Evolutionary conservation across 2,888 invertebrate species (phyloP).

Genomic region (Acronicta alni): DNA sequence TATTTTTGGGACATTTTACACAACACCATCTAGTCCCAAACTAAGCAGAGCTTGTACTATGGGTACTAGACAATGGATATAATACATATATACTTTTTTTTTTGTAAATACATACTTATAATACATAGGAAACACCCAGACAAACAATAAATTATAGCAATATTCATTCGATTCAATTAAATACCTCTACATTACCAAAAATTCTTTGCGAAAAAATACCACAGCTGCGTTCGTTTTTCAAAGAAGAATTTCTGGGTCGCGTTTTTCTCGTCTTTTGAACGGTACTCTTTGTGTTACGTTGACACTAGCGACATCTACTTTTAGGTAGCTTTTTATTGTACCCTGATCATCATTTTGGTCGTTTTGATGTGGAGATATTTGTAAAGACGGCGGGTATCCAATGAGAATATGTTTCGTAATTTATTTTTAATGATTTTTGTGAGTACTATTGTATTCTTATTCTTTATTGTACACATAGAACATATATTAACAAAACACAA

Average conservation of each 20-base stretch:
- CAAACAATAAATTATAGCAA: too few species aligned
- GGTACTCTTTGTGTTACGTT: constrained; percentile 44
- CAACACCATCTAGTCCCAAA: too few species aligned
- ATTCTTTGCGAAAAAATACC: constrained; percentile 15
- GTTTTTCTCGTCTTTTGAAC: constrained; percentile 45
- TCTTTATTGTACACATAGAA: too few species aligned
- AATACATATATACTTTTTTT: too few species aligned
- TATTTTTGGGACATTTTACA: too few species aligned
- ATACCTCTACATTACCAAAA: constrained; percentile 43
- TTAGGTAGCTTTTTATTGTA: constrained; percentile 34
- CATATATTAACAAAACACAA: too few species aligned
- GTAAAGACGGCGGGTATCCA: not conserved
- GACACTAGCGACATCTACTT: constrained; percentile 46
- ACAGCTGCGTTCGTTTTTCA: constrained; percentile 20
- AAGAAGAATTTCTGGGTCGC: constrained; percentile 51
- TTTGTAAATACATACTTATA: too few species aligned
- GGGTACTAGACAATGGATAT: too few species aligned
- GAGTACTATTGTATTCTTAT: too few species aligned
- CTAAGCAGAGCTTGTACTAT: too few species aligned
- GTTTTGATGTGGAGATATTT: constrained; percentile 7
- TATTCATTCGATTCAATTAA: constrained; percentile 30
- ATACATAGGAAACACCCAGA: too few species aligned
- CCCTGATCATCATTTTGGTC: constrained; percentile 22
- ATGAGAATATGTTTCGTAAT: not conserved
- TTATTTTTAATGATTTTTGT: not conserved